phyloP scores from a whole-genome alignment of 2,888 invertebrate genomes.

The Hydroisotoma schaefferi region DNA sequence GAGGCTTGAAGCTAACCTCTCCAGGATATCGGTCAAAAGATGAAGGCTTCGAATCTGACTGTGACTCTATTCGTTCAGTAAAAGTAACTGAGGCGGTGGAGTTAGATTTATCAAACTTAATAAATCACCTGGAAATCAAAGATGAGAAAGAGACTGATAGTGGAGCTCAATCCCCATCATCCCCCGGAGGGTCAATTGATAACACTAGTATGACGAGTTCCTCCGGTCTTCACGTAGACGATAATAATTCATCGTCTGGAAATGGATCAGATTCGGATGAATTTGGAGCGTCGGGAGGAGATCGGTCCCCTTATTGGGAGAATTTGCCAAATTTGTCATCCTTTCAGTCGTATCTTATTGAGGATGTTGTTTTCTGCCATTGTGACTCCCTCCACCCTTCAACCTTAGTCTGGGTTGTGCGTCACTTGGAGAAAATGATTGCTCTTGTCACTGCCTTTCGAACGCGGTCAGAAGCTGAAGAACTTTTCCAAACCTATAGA shows the following conservation, averaged over 20 bases:
- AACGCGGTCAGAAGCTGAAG: constrained; percentile 44
- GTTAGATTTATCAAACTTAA: constrained; percentile 40
- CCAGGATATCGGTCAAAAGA: constrained; percentile 45
- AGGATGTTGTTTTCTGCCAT: constrained; percentile 48
- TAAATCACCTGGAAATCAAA: constrained; percentile 44
- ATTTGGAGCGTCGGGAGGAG: constrained; percentile 33
- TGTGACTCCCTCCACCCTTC: constrained; percentile 46
- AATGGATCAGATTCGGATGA: constrained; percentile 49
- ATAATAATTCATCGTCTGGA: constrained; percentile 47
- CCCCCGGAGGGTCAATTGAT: constrained; percentile 46
- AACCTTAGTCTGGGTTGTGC: constrained; percentile 47
- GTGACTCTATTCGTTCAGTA: constrained; percentile 45
- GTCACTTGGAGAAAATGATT: constrained; percentile 47
- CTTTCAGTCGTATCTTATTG: constrained; percentile 48
- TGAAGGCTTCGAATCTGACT: constrained; percentile 48
- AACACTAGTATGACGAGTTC: constrained; percentile 46
- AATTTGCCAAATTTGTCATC: constrained; percentile 45
- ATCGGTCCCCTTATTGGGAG: constrained; percentile 45
- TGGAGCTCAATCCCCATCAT: constrained; percentile 32
- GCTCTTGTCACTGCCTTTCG: constrained; percentile 46
- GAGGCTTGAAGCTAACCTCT: constrained; percentile 46
- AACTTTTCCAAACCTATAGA: constrained; percentile 46
- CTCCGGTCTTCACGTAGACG: constrained; percentile 44
- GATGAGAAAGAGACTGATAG: constrained; percentile 43
- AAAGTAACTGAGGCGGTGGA: constrained; percentile 41